These are phyloP conservation scores for Leptarthrus brevirostris DNA, from an alignment of 2,888 invertebrate genomes.

Conservation along the genomic window DNA sequence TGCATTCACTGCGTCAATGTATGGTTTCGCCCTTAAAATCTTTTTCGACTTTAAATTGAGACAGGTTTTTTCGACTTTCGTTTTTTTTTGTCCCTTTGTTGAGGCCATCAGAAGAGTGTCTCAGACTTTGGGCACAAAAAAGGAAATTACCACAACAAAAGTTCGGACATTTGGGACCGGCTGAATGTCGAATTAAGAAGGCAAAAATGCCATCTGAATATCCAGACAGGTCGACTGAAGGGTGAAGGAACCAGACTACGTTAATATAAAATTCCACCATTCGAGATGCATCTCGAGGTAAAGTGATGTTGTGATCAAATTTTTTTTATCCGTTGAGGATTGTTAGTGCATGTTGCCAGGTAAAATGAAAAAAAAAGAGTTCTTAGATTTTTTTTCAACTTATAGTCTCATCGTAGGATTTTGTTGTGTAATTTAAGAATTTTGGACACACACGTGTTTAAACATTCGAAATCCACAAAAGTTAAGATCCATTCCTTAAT, in stretches of 20 bases:
- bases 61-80: constrained; percentile 49
- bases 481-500: too few species aligned
- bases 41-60: constrained; percentile 18
- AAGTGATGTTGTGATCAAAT: background rate
- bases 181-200: constrained; percentile 50
- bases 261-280: background rate
- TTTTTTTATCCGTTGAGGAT: too few species aligned
- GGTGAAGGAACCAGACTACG: background rate
- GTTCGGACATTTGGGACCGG: constrained; percentile 46
- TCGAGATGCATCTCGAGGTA: background rate
- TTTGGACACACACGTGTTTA: too few species aligned
- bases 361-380: too few species aligned
- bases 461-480: too few species aligned
- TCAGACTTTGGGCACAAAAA: background rate
- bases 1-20: background rate
- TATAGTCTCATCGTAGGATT: too few species aligned
- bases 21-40: background rate
- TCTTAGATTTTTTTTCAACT: too few species aligned
- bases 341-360: too few species aligned
- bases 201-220: constrained; percentile 50
- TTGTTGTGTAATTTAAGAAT: too few species aligned
- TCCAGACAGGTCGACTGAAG: constrained; percentile 26
- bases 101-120: background rate
- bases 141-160: constrained; percentile 50
- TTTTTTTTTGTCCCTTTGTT: constrained; percentile 11